Percentiles rank a stretch among this genome's conserved stretches.
Conservation (phyloP, 2,888 invertebrate genomes). For the Ochlodes sylvanus region DNA sequence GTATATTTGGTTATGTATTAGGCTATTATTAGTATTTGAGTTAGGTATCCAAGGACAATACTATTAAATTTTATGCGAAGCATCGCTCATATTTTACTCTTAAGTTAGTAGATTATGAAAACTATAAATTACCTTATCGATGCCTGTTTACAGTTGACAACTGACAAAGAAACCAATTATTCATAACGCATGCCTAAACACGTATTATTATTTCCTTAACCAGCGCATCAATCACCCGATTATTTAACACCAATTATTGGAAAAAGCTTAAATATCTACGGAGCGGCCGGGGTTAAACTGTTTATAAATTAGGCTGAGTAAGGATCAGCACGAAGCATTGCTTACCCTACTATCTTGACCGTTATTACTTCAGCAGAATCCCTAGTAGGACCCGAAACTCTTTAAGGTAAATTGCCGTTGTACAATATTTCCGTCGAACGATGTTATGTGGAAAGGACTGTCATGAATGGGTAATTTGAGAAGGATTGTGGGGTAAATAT, state of each 20-base stretch:
- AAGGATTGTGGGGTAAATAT: slow-evolving; percentile 27
- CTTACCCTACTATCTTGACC: slow-evolving; percentile 60
- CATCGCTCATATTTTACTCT: no score
- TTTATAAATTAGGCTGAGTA: slow-evolving; percentile 53
- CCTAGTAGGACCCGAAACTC: slow-evolving; percentile 43
- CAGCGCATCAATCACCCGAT: background rate
- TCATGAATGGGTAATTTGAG: slow-evolving; percentile 51
- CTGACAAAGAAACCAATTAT: no score
- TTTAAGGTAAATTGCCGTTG: slow-evolving; percentile 54
- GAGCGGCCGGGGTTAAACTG: slow-evolving; percentile 43
- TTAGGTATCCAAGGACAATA: no score
- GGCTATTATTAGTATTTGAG: no score
- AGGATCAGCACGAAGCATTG: slow-evolving; percentile 46
- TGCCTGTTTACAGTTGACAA: no score
- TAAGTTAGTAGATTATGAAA: no score
- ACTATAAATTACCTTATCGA: no score
- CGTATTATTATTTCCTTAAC: no score
- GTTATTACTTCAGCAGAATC: slow-evolving; percentile 49
- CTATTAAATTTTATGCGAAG: no score
- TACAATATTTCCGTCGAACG: slow-evolving; percentile 43
- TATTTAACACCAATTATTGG: slow-evolving; percentile 45
- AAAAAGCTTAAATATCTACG: slow-evolving; percentile 47
- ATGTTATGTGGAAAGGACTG: slow-evolving; percentile 51
- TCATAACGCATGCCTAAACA: background rate
- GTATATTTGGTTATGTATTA: no score